Evolutionary conservation across 1,140 invertebrate genomes (phyloP).

Genomic region (Drosophila kurseongensis): DNA sequence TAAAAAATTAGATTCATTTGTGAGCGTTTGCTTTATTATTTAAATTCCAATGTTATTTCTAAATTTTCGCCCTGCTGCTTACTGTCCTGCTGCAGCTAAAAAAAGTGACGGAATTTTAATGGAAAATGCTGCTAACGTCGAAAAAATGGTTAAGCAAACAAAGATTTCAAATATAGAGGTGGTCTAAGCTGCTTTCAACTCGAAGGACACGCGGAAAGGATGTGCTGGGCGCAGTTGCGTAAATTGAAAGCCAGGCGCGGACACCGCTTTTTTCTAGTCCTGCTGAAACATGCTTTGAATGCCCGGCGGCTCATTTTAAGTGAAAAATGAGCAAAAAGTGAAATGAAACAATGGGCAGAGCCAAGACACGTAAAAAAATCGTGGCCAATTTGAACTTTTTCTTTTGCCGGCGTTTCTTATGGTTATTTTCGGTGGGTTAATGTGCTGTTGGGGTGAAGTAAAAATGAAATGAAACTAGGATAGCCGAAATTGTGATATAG

Average conservation of each 20-base stretch:
- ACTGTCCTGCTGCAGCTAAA: slow-evolving; percentile 25
- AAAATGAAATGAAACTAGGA: slow-evolving; percentile 39
- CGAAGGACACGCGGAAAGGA: slow-evolving; percentile 76
- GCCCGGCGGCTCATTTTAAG: slow-evolving; percentile 79
- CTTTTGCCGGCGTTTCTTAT: slow-evolving; percentile 69
- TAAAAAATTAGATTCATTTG: slow-evolving; percentile 84
- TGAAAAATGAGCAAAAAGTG: slow-evolving; percentile 83
- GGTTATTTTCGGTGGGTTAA: slow-evolving; percentile 77
- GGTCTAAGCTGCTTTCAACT: slow-evolving; percentile 77
- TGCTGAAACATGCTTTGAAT: slow-evolving; percentile 72
- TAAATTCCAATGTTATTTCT: slow-evolving; percentile 81
- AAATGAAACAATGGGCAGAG: slow-evolving; percentile 77
- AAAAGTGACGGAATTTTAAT: slow-evolving; percentile 81
- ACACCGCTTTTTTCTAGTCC: slow-evolving; percentile 31
- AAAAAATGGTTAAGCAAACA: slow-evolving; percentile 74
- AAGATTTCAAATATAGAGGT: slow-evolving; percentile 63
- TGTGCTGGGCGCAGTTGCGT: slow-evolving; percentile 67
- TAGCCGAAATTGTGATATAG: slow-evolving; percentile 19
- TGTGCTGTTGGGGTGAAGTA: slow-evolving; percentile 80
- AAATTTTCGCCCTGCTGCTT: slow-evolving; percentile 63
- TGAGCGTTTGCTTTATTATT: slow-evolving; percentile 81
- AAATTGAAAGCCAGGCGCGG: slow-evolving; percentile 72
- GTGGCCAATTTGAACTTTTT: slow-evolving; percentile 84
- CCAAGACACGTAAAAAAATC: slow-evolving; percentile 67
- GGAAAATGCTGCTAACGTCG: slow-evolving; percentile 77